These are phyloP conservation scores for Lagocephalus sceleratus DNA, from an alignment of 2,797 vertebrate genomes.

Conservation along the genomic window DNA sequence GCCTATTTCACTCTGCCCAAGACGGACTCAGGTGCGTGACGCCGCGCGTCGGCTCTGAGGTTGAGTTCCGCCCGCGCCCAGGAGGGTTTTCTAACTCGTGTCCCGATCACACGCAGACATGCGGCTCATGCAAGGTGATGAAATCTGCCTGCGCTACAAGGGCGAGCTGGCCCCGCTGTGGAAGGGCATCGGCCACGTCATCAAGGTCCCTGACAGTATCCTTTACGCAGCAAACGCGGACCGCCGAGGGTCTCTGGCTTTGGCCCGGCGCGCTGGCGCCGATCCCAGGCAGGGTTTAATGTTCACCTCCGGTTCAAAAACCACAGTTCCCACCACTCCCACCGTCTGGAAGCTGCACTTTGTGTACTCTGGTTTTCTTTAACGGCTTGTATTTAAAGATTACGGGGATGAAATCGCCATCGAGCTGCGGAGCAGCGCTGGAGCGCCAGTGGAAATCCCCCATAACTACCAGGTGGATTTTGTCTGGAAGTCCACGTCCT, in stretches of 20 bases:
- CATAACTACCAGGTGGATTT: slow-evolving; percentile 99
- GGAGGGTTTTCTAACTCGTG: slow-evolving; percentile 17
- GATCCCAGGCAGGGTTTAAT: not conserved
- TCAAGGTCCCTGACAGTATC: slow-evolving; percentile 99
- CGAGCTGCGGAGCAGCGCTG: slow-evolving; percentile 93
- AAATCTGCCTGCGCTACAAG: slow-evolving; percentile 96
- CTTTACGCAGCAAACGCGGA: slow-evolving; percentile 47
- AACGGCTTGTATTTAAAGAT: slow-evolving; percentile 74
- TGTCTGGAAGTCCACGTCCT: slow-evolving; percentile 98
- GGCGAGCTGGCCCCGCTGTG: slow-evolving; percentile 93
- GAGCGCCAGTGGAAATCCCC: slow-evolving; percentile 93
- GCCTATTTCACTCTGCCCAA: slow-evolving; percentile 99
- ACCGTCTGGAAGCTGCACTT: not conserved
- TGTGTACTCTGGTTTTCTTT: slow-evolving; percentile 30
- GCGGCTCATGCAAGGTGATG: slow-evolving; percentile 98
- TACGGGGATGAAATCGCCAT: slow-evolving; percentile 99
- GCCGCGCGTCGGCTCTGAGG: slow-evolving; percentile 18
- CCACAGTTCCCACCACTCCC: not conserved
- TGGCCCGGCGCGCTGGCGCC: not conserved
- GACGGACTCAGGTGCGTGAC: slow-evolving; percentile 95
- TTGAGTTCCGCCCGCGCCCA: slow-evolving; percentile 5
- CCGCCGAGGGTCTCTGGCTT: not conserved
- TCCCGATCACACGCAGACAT: slow-evolving; percentile 79
- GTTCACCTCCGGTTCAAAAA: not conserved
- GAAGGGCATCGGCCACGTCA: slow-evolving; percentile 98